Evolutionary conservation across 2,888 invertebrate species (phyloP), one percentile per base, ranked within the genome.

Genomic region (Gymnosoma rotundatum): DNA sequence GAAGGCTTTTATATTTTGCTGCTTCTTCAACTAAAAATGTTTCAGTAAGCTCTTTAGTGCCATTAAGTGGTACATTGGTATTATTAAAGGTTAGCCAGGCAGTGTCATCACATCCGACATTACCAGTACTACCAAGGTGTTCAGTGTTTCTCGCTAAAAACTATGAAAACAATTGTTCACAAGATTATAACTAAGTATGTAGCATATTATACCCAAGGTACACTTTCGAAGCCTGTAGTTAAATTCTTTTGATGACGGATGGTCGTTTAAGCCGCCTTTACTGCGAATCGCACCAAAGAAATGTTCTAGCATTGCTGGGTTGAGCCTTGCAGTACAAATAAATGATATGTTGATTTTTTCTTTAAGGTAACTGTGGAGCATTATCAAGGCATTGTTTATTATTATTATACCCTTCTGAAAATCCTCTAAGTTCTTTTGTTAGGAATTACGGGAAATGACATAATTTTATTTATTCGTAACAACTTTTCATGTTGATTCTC

Each of bases 301-400:
- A 63, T n/a, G 12, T 5, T 48, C 48, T 48, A 12, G 6, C 12
- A 48, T 48, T 2, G 2, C 16, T 14, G 12, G n/a, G 4, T 48
- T 12, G 16, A 16, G n/a, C 5, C 16, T 48, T 0, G 6, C n/a
- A 16, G 5, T 48, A 6, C 4, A 48, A 16, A 12, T 16, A 48
- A 16, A 48, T 2, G 48, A 6, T 5, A 48, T 16, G 16, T 0
- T n/a, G 2, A 16, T 16, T 14, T 2, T 48, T 45, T 48, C 45
- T 10, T 14, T 14, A 12, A 14, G 14, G 14, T 14, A 45, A 12
- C n/a, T 5, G 48, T n/a, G n/a, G n/a, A n/a, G n/a, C n/a, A n/a
- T n/a, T n/a, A n/a, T n/a, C n/a, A n/a, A n/a, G n/a, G n/a, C 16
- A 48, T 1, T 6, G 0, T n/a, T 1, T 16, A 0, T 16, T 3